Conservation (phyloP, 2,888 invertebrate species). For the Bombyx huttoni region DNA sequence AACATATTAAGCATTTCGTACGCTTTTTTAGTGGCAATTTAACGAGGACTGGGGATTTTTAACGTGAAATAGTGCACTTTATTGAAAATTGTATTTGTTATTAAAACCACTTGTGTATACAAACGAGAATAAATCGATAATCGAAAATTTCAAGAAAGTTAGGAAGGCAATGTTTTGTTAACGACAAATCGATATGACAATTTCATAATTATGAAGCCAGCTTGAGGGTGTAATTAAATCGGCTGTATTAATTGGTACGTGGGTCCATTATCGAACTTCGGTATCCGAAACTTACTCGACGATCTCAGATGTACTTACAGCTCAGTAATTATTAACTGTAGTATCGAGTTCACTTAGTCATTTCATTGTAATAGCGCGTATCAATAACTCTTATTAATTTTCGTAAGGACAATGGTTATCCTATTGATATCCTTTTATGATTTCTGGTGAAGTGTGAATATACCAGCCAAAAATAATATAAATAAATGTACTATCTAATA, state of each 20-base stretch:
- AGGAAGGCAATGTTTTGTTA: constrained; percentile 1
- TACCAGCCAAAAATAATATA: too few relatives aligned
- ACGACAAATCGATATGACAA: constrained; percentile 6
- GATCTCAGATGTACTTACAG: not conserved
- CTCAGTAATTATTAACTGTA: not conserved
- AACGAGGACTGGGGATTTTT: too few relatives aligned
- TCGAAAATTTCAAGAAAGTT: not conserved
- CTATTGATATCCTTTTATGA: too few relatives aligned
- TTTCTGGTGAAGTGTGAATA: too few relatives aligned
- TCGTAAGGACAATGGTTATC: not conserved
- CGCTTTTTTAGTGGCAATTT: too few relatives aligned
- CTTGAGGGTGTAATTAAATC: constrained; percentile 2
- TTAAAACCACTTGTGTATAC: too few relatives aligned
- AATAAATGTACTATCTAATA: too few relatives aligned
- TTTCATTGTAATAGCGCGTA: not conserved
- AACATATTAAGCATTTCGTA: too few relatives aligned
- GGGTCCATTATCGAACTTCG: constrained; percentile 1
- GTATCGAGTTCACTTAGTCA: not conserved
- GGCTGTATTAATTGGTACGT: not conserved
- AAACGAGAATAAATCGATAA: too few relatives aligned
- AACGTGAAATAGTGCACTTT: too few relatives aligned
- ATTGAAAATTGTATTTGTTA: too few relatives aligned
- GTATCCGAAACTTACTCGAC: not conserved
- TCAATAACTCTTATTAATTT: not conserved
- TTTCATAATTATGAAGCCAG: not conserved